Evolutionary conservation across 2,888 invertebrate genomes (phyloP).

Genomic region (Melolontha melolontha): DNA sequence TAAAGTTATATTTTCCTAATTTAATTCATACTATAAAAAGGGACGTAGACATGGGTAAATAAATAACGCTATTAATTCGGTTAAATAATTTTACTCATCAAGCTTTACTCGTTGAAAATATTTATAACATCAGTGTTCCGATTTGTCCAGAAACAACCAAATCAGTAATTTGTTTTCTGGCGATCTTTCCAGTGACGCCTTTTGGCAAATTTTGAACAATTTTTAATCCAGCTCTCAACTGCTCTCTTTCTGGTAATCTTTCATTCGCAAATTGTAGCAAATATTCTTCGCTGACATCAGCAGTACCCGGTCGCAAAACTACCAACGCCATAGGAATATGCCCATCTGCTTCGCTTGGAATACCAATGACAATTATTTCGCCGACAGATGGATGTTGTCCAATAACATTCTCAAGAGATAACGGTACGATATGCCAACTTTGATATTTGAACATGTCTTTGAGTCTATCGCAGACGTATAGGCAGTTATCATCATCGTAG

Average conservation of each 20-base stretch:
- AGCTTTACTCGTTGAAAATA: too few relatives aligned
- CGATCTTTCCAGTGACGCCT: constrained; percentile 48
- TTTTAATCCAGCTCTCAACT: constrained; percentile 48
- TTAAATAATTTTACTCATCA: too few relatives aligned
- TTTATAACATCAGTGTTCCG: too few relatives aligned
- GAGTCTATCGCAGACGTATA: constrained; percentile 55
- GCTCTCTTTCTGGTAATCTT: constrained; percentile 47
- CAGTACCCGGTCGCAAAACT: constrained; percentile 21
- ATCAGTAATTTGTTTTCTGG: constrained; percentile 38
- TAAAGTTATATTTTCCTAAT: too few relatives aligned
- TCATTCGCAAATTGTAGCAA: constrained; percentile 44
- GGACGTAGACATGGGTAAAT: too few relatives aligned
- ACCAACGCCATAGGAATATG: constrained; percentile 48
- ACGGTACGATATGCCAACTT: constrained; percentile 57
- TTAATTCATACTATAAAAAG: too few relatives aligned
- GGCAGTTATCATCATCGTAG: constrained; percentile 54
- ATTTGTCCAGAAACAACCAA: constrained; percentile 6
- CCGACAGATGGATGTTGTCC: constrained; percentile 53
- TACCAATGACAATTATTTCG: constrained; percentile 55
- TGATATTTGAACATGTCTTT: constrained; percentile 58
- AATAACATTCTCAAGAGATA: constrained; percentile 54
- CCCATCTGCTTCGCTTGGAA: constrained; percentile 50
- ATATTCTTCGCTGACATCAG: constrained; percentile 35
- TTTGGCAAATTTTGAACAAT: constrained; percentile 47
- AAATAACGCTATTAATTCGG: too few relatives aligned